Percentiles rank a stretch among this genome's conserved stretches.
Conservation (phyloP, 1,140 invertebrate species). For the Lepidurus apus region DNA sequence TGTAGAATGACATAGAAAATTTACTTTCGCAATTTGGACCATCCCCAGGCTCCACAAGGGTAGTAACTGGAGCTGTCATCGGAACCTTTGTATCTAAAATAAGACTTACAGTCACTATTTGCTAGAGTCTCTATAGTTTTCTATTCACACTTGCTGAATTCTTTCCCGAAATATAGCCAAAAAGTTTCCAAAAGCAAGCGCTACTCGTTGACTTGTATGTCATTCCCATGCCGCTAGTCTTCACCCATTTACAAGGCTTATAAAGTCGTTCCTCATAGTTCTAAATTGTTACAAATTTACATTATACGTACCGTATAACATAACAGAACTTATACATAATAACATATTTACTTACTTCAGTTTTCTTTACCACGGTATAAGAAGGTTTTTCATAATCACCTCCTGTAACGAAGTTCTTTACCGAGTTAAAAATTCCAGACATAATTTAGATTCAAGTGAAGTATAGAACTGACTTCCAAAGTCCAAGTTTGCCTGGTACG, state of each 20-base stretch:
- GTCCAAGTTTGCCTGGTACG: no score
- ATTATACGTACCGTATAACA: not conserved
- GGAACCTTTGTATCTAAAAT: constrained; percentile 40
- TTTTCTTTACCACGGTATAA: not conserved
- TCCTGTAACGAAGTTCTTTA: not conserved
- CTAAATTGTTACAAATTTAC: not conserved
- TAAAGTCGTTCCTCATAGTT: not conserved
- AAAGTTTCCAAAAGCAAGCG: not conserved
- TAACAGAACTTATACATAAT: not conserved
- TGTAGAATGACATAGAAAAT: constrained; percentile 45
- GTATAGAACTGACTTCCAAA: no score
- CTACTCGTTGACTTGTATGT: not conserved
- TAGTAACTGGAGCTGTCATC: constrained; percentile 46
- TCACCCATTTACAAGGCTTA: not conserved
- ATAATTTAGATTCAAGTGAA: not conserved
- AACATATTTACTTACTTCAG: not conserved
- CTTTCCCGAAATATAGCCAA: not conserved
- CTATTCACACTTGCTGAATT: not conserved
- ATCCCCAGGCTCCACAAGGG: constrained; percentile 42
- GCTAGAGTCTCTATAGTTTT: not conserved
- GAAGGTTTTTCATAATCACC: not conserved
- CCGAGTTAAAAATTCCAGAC: not conserved
- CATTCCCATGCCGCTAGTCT: not conserved
- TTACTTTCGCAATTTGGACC: constrained; percentile 44
- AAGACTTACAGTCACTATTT: no score